A percentile compares a stretch with the other conserved stretches of the same genome.
These are phyloP conservation scores for Eilema griseolum DNA, from an alignment of 2,888 invertebrate species.

Conservation along the genomic window DNA sequence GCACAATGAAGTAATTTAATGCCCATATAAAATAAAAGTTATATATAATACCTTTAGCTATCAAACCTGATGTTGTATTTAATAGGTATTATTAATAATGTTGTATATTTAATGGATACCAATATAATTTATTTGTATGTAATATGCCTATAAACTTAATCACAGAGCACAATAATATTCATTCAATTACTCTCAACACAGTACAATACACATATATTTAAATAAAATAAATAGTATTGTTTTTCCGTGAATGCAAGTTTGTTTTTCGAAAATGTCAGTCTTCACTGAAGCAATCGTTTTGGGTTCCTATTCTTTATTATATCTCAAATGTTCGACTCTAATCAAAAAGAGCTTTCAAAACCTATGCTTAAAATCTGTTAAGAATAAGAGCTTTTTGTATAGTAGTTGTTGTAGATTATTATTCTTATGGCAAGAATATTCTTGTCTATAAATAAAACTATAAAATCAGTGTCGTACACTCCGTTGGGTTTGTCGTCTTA, in stretches of 20 bases:
- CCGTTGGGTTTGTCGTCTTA: slow-evolving; percentile 51
- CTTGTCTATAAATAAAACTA: slow-evolving; percentile 57
- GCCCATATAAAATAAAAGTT: slow-evolving; percentile 49
- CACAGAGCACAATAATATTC: slow-evolving; percentile 46
- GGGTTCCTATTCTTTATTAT: slow-evolving; percentile 46
- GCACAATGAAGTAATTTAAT: slow-evolving; percentile 57
- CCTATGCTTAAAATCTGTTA: slow-evolving; percentile 77
- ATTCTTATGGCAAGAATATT: slow-evolving; percentile 58
- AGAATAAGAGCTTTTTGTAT: slow-evolving; percentile 81
- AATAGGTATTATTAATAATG: slow-evolving; percentile 33
- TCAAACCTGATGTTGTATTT: slow-evolving; percentile 40
- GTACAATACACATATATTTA: slow-evolving; percentile 35
- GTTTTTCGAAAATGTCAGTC: slow-evolving; percentile 32
- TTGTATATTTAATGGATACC: slow-evolving; percentile 32
- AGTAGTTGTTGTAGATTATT: slow-evolving; percentile 74
- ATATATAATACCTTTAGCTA: slow-evolving; percentile 43
- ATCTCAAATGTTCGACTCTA: slow-evolving; percentile 39
- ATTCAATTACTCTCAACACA: slow-evolving; percentile 44
- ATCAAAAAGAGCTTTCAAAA: slow-evolving; percentile 76
- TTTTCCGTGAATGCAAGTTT: slow-evolving; percentile 34
- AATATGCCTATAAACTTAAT: slow-evolving; percentile 34
- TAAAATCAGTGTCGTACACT: slow-evolving; percentile 56
- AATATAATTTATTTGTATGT: slow-evolving; percentile 25
- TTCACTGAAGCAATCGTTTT: slow-evolving; percentile 51
- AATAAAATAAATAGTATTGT: slow-evolving; percentile 7